Percentiles rank a stretch among this genome's conserved stretches.
phyloP scores from a whole-genome alignment of 2,888 invertebrate genomes.

The Drosophila fungiperda region DNA sequence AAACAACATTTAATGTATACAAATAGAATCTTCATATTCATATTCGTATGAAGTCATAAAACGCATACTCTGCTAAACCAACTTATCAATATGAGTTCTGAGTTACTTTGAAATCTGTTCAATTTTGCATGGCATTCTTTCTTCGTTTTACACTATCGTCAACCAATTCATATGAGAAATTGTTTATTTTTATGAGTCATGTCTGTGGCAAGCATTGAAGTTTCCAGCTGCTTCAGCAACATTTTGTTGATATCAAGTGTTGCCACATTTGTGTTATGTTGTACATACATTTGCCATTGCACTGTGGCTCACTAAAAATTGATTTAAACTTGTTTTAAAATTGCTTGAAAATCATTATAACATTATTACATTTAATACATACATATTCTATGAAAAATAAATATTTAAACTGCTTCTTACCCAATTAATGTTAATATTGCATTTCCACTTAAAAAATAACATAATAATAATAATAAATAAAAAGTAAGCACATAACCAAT shows the following conservation, averaged over 20 bases:
- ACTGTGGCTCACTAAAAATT: constrained; percentile 7
- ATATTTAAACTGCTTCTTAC: not conserved
- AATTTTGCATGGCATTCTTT: not conserved
- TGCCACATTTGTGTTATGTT: not conserved
- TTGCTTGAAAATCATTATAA: not conserved
- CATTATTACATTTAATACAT: not conserved
- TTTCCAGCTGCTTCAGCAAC: constrained; percentile 19
- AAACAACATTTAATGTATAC: constrained; percentile 2
- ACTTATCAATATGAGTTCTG: not conserved
- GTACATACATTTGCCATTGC: not conserved
- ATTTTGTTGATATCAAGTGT: constrained; percentile 9
- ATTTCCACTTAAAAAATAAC: not conserved
- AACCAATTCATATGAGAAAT: not conserved
- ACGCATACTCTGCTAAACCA: not conserved
- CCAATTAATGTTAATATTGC: not conserved
- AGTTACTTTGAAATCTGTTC: not conserved
- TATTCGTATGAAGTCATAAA: not conserved
- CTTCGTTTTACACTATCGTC: not conserved
- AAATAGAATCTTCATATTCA: not conserved
- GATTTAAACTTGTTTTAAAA: not conserved
- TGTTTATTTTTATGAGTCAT: not conserved
- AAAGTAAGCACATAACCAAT: constrained; percentile 14
- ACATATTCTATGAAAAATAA: not conserved
- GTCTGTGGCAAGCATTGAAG: not conserved
- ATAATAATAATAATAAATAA: not conserved